Conservation (phyloP, 2,113 vertebrate species). For the Patagioenas fasciata region DNA sequence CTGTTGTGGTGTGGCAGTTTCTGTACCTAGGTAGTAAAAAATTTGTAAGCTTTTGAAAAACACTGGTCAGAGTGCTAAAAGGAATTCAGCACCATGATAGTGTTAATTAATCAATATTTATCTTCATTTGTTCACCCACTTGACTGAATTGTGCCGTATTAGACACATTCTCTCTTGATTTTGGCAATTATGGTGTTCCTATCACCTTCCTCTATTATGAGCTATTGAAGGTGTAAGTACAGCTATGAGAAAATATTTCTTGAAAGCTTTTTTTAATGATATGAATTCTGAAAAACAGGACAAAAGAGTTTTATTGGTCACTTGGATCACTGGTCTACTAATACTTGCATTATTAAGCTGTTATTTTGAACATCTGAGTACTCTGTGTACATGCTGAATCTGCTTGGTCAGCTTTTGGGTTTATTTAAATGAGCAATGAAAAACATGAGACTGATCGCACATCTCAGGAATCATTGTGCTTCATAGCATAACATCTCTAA, state of each 20-base stretch:
- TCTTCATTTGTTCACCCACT: slow-evolving; percentile 10
- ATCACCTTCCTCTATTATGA: not conserved
- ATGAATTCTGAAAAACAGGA: not conserved
- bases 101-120: not conserved
- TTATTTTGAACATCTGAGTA: not conserved
- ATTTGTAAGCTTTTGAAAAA: not conserved
- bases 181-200: slow-evolving; percentile 5
- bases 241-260: not conserved
- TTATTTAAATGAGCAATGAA: not conserved
- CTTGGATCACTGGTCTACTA: not conserved
- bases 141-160: not conserved
- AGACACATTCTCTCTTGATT: not conserved
- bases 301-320: not conserved
- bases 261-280: not conserved
- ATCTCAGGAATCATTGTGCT: not conserved
- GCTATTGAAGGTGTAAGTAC: not conserved
- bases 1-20: not conserved
- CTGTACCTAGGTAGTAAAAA: not conserved
- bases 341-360: not conserved
- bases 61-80: not conserved
- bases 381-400: not conserved
- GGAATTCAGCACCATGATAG: not conserved
- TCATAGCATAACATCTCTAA: not conserved
- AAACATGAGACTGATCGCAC: not conserved
- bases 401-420: not conserved